phyloP scores from a whole-genome alignment of 1,140 invertebrate genomes.

The Bicyclus anynana region DNA sequence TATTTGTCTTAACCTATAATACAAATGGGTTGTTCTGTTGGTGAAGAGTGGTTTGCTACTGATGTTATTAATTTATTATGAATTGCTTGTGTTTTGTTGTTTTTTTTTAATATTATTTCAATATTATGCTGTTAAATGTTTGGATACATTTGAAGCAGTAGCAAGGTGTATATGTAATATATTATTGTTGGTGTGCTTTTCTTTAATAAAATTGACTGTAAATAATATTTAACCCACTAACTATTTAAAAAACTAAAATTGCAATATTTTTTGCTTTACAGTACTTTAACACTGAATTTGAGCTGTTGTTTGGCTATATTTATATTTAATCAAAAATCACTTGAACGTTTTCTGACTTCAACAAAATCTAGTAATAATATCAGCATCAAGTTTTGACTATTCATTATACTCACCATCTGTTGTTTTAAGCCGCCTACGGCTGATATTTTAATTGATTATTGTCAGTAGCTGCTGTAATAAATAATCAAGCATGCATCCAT shows the following conservation, averaged over 20 bases:
- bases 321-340: background rate
- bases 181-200: conserved; percentile 59
- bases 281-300: conserved; percentile 3
- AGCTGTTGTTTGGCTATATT: conserved; percentile 10
- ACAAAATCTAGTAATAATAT: background rate
- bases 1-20: conserved; percentile 66
- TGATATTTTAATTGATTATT: no score
- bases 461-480: no score
- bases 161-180: conserved; percentile 38
- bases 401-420: background rate
- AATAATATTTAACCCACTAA: conserved; percentile 42
- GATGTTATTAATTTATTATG: conserved; percentile 75
- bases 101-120: conserved; percentile 53
- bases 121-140: conserved; percentile 32
- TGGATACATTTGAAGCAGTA: conserved; percentile 42
- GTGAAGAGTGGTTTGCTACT: conserved; percentile 68
- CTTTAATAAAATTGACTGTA: conserved; percentile 34
- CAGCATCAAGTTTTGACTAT: background rate
- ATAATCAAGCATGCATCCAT: no score
- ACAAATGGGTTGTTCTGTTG: conserved; percentile 65
- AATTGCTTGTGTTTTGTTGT: conserved; percentile 73
- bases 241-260: conserved; percentile 15
- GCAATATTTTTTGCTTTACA: conserved; percentile 4
- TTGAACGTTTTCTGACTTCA: background rate
- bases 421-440: background rate